These are phyloP conservation scores for Epirrhoe tristata DNA, from an alignment of 2,888 invertebrate genomes.

Conservation along the genomic window DNA sequence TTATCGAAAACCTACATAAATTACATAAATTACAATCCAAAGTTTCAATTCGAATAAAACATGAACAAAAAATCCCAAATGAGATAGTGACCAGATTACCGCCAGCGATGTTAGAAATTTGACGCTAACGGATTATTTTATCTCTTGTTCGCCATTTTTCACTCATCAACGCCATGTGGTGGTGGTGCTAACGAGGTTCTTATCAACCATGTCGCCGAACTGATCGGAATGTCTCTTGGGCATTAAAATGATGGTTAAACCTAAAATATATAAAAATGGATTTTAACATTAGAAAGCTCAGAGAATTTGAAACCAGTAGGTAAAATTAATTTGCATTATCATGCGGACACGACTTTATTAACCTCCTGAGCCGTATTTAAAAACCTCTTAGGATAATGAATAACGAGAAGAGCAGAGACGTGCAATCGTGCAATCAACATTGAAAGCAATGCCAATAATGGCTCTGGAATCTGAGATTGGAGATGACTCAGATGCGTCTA, in stretches of 20 bases:
- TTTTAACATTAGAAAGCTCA: too few relatives aligned
- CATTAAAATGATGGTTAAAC: constrained; percentile 14
- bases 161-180: constrained; percentile 39
- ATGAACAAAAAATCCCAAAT: constrained; percentile 17
- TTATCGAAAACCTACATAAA: too few relatives aligned
- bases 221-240: constrained; percentile 16
- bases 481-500: too few relatives aligned
- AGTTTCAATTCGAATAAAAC: constrained; percentile 13
- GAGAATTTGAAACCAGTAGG: too few relatives aligned
- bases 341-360: too few relatives aligned
- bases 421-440: too few relatives aligned
- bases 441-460: too few relatives aligned
- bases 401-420: too few relatives aligned
- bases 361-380: too few relatives aligned
- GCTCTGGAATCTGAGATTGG: too few relatives aligned
- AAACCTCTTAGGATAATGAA: too few relatives aligned
- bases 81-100: constrained; percentile 21
- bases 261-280: background rate
- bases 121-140: constrained; percentile 40
- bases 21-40: constrained; percentile 2
- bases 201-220: constrained; percentile 27
- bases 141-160: constrained; percentile 40
- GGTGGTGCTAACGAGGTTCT: constrained; percentile 34
- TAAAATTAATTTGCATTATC: too few relatives aligned
- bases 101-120: constrained; percentile 41